phyloP scores from a whole-genome alignment of 2,888 invertebrate genomes.

The Mechanitis messenoides region DNA sequence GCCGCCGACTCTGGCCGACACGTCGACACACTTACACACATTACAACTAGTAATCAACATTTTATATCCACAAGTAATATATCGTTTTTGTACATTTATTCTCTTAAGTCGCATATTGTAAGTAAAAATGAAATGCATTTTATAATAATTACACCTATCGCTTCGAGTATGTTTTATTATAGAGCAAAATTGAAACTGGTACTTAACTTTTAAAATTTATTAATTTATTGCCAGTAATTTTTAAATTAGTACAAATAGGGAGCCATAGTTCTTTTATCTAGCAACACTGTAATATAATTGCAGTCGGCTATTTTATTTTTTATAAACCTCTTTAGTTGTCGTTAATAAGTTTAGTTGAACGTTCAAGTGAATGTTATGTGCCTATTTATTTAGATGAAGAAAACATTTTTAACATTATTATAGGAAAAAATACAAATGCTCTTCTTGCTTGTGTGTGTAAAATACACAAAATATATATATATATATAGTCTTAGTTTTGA shows the following conservation, averaged over 20 bases:
- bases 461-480: too few relatives aligned
- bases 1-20: constrained; percentile 37
- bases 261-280: constrained; percentile 56
- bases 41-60: constrained; percentile 10
- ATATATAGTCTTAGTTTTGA: too few relatives aligned
- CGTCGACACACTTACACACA: constrained; percentile 15
- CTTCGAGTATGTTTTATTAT: constrained; percentile 17
- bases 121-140: constrained; percentile 36
- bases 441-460: too few relatives aligned
- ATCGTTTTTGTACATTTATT: constrained; percentile 38
- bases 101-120: constrained; percentile 31
- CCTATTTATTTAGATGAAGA: constrained; percentile 60
- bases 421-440: too few relatives aligned
- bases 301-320: constrained; percentile 52
- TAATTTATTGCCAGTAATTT: constrained; percentile 23
- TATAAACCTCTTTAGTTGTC: constrained; percentile 47
- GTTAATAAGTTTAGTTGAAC: constrained; percentile 49
- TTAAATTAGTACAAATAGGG: constrained; percentile 61
- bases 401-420: not conserved
- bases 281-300: constrained; percentile 66
- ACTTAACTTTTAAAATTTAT: constrained; percentile 24
- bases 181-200: constrained; percentile 17
- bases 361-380: constrained; percentile 67
- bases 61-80: constrained; percentile 30
- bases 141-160: constrained; percentile 32